Base-by-base conservation (phyloP, 2,797 vertebrate species). In the Eidolon dupreanum region DNA sequence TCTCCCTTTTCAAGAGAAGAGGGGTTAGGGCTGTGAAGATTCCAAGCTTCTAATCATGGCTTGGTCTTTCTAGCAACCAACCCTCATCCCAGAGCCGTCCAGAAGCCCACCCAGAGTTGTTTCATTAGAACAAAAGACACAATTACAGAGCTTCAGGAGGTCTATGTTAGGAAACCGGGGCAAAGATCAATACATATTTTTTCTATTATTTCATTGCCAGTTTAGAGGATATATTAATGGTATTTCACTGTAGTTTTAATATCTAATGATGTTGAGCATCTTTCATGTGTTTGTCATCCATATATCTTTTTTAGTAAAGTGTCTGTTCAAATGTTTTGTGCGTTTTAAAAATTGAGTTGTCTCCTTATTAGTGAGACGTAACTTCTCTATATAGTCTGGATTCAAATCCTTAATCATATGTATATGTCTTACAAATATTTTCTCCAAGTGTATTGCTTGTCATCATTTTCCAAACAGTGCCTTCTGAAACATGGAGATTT, bases 341-440 rank as follows among this genome's bases (percentile, higher is more conserved):
- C 41, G 57, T 77, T 88, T 68, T 3, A 19, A 82, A 92, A 79
- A 63, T 1, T n/a, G 28, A 28, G 3, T 17, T 68, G 38, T 75
- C 73, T 55, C 33, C n/a, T 84, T 81, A 75, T 24, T 87, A 82
- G 31, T 63, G 36, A 95, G 11, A 73, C 51, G 0, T 43, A 95
- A 91, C 5, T 77, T 95, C 55, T 87, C 55, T 68, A 33, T 53
- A 86, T 31, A 71, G 57, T 88, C 41, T 71, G 41, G 38, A 86
- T 86, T 95, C 73, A 96, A 93, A 91, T 89, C 31, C n/a, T 83
- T 82, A 90, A 57, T 61, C 31, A 38, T 31, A 78, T 10, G 15
- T 70, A 53, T 71, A 49, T 57, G 46, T 57, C 59, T 88, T 88
- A 3, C 19, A 79, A 84, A 68, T 63, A 93, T 79, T 70, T 91